Conservation (phyloP, 2,797 vertebrate species). For the Prunella strophiata region DNA sequence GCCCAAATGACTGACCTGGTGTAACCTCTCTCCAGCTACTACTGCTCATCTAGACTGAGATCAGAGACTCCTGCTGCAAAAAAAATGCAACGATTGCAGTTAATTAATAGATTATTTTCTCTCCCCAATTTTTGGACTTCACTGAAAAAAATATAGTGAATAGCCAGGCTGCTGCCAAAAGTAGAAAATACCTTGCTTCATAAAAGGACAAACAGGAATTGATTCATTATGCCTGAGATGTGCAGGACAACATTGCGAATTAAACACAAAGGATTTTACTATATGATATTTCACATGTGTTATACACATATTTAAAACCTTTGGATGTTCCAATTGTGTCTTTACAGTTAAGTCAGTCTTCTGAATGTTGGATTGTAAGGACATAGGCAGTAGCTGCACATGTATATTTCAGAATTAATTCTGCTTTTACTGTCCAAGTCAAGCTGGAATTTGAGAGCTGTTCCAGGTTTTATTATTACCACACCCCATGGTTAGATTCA, state of each 20-base stretch:
- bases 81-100: background rate
- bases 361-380: background rate
- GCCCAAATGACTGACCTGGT: background rate
- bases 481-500: background rate
- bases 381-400: background rate
- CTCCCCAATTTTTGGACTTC: background rate
- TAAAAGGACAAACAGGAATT: background rate
- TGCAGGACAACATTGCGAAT: background rate
- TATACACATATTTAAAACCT: background rate
- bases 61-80: background rate
- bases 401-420: background rate
- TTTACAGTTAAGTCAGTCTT: background rate
- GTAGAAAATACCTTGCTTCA: background rate
- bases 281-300: background rate
- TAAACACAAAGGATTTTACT: background rate
- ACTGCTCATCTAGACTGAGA: background rate
- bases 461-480: background rate
- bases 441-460: background rate
- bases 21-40: background rate
- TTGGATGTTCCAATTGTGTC: background rate
- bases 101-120: background rate
- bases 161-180: conserved; percentile 1
- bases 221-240: background rate
- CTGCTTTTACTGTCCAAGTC: background rate
- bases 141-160: background rate